Evolutionary conservation across 2,888 invertebrate species (phyloP).

Genomic region (Pollenia angustigena): DNA sequence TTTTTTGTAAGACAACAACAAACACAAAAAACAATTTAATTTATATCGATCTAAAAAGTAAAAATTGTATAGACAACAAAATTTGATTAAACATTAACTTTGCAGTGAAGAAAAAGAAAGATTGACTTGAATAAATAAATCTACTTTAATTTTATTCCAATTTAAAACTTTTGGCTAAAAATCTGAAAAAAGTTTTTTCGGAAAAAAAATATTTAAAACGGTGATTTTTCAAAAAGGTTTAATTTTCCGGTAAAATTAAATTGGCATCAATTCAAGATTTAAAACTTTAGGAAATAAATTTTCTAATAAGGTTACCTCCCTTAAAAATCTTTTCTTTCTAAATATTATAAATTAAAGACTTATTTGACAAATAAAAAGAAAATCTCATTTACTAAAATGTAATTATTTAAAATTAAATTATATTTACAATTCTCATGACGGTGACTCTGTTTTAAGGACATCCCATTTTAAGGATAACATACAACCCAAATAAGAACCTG

Average conservation of each 20-base stretch:
- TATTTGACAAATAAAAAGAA: slow-evolving; percentile 1
- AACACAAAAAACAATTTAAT: neutral
- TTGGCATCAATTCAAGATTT: too few relatives aligned
- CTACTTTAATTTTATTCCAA: too few relatives aligned
- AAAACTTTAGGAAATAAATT: too few relatives aligned
- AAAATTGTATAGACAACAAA: neutral
- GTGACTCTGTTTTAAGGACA: slow-evolving; percentile 48
- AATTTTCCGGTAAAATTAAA: too few relatives aligned
- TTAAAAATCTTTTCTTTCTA: too few relatives aligned
- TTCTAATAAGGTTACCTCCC: too few relatives aligned
- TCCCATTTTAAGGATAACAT: slow-evolving; percentile 21
- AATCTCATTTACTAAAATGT: slow-evolving; percentile 27
- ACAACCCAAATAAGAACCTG: neutral
- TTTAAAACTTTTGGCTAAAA: too few relatives aligned
- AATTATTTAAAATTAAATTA: slow-evolving; percentile 55
- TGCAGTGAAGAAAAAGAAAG: too few relatives aligned
- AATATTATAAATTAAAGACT: slow-evolving; percentile 11
- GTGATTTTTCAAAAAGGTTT: too few relatives aligned
- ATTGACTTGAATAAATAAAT: too few relatives aligned
- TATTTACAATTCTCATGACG: slow-evolving; percentile 67
- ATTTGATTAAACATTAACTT: neutral
- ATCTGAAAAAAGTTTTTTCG: too few relatives aligned
- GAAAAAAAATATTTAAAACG: too few relatives aligned
- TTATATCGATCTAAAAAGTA: slow-evolving; percentile 2
- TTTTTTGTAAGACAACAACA: neutral